These are phyloP conservation scores for Aphis craccivora DNA, from an alignment of 1,140 invertebrate genomes.

Conservation along the genomic window DNA sequence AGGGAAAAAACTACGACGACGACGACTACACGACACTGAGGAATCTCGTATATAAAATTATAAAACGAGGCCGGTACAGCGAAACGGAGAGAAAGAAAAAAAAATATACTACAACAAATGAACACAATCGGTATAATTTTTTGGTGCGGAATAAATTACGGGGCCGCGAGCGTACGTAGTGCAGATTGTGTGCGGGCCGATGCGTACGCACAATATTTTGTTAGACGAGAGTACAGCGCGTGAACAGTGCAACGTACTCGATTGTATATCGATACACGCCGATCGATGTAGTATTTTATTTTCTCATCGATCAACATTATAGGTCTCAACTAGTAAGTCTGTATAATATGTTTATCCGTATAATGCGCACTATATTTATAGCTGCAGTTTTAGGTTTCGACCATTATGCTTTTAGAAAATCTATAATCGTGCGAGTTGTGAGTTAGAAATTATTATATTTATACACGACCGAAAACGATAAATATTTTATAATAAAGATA, in stretches of 20 bases:
- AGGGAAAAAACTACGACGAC: constrained; percentile 33
- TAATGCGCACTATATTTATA: no score
- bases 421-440: neutral
- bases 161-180: neutral
- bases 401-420: neutral
- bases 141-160: constrained; percentile 39
- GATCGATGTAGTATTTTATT: neutral
- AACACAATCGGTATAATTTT: constrained; percentile 38
- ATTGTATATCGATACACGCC: neutral
- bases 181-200: constrained; percentile 21
- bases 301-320: neutral
- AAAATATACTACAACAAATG: neutral
- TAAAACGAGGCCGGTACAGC: constrained; percentile 35
- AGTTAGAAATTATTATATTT: no score
- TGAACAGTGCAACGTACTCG: neutral
- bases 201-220: neutral
- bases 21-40: constrained; percentile 41
- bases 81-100: constrained; percentile 16
- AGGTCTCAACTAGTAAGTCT: neutral
- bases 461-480: no score
- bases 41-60: constrained; percentile 47
- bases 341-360: neutral
- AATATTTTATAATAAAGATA: neutral
- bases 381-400: neutral
- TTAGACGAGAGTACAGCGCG: neutral